Evolutionary conservation across 2,888 invertebrate genomes (phyloP), one percentile per base, ranked within the genome.

Genomic region (Dynastes hyllus): DNA sequence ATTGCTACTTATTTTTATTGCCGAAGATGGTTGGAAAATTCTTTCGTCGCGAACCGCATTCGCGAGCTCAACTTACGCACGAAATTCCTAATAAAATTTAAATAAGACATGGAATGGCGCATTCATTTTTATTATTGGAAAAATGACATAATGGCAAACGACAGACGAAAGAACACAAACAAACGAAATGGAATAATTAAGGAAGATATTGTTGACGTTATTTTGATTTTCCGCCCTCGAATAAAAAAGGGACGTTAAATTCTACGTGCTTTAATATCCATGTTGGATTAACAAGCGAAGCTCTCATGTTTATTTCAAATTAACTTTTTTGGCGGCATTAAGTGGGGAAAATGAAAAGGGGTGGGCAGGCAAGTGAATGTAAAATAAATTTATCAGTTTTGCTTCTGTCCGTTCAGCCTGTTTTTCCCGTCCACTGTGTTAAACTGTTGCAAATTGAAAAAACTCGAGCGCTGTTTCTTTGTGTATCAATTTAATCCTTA

Each of bases 1-100:
- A 75, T 75, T 22, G 73, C 73, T 75, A 75, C 73, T 75, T 75
- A 75, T 63, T 75, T 75, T 75, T 75, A 75, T 75, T 75, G 61
- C 73, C 73, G 8, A 8, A 75, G 73, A 58, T 61, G 61, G 73
- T 45, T 45, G 27, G 40, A 45, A 27, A 13, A 45, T 75, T 73
- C 16, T 40, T 40, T 40, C 22, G 16, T 8, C 37, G 45, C 9
- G 45, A 61, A 40, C 3, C 61, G 61, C 61, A 13, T 11, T 45
- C 61, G 29, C 45, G 45, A 45, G 40, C n/a, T 6, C 27, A 1
- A 16, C 29, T 70, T 45, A 27, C 22, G 37, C 73, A 75, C 45
- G 61, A 63, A 58, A 61, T 75, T 75, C 45, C 61, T 50, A 75
- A 75, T 75, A 75, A 75, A 75, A 75, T 75, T 75, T 75, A 75